phyloP scores from a whole-genome alignment of 2,797 vertebrate genomes.

The Pterois miles region DNA sequence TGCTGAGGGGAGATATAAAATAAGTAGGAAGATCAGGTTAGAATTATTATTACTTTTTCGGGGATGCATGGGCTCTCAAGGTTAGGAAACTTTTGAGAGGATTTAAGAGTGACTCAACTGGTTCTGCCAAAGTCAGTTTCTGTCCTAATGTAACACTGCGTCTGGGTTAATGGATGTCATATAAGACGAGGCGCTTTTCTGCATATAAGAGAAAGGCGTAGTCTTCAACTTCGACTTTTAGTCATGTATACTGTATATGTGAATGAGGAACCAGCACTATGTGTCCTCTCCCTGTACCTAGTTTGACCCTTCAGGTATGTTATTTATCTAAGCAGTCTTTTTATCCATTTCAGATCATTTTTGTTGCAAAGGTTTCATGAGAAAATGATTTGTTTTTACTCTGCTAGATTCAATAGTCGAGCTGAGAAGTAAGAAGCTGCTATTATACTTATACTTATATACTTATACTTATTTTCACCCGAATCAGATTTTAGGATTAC shows the following conservation, averaged over 20 bases:
- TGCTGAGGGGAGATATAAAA: constrained; percentile 99
- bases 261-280: neutral
- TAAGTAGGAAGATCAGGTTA: constrained; percentile 97
- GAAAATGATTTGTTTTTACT: constrained; percentile 55
- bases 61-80: constrained; percentile 83
- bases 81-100: constrained; percentile 86
- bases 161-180: constrained; percentile 64
- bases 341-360: neutral
- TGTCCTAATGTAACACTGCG: constrained; percentile 56
- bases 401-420: constrained; percentile 51
- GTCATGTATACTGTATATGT: neutral
- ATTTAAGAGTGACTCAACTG: constrained; percentile 79
- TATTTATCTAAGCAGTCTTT: neutral
- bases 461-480: constrained; percentile 84
- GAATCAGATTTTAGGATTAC: constrained; percentile 93
- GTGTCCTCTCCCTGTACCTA: neutral
- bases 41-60: constrained; percentile 89
- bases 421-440: constrained; percentile 85
- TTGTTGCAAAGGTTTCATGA: constrained; percentile 45
- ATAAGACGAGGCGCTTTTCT: constrained; percentile 45
- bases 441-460: too few relatives aligned
- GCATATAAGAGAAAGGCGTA: constrained; percentile 15
- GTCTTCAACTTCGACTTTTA: constrained; percentile 23
- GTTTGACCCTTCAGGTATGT: neutral
- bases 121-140: constrained; percentile 67